Percentiles rank a stretch among this genome's conserved stretches.
Evolutionary conservation across 2,888 invertebrate genomes (phyloP).

Genomic region (Dolichomitus sp.): DNA sequence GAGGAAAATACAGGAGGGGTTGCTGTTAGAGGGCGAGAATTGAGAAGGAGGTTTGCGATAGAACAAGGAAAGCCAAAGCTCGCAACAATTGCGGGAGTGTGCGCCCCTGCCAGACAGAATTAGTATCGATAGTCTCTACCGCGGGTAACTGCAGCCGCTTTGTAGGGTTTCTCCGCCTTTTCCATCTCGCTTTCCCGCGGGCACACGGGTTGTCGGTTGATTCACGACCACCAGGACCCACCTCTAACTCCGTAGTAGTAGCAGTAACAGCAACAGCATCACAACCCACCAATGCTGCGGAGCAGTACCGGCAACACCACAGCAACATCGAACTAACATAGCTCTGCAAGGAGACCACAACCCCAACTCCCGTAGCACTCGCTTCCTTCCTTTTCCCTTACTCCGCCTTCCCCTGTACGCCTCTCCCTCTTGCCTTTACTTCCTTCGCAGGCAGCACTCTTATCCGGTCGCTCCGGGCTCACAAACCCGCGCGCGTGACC

Average conservation of each 20-base stretch:
- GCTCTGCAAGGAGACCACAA: constrained; percentile 26
- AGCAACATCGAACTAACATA: constrained; percentile 45
- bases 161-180: constrained; percentile 65
- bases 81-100: constrained; percentile 37
- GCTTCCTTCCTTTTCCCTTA: constrained; percentile 39
- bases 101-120: constrained; percentile 58
- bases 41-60: background rate
- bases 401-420: background rate
- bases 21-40: constrained; percentile 31
- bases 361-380: constrained; percentile 32
- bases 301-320: constrained; percentile 14
- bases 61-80: constrained; percentile 36
- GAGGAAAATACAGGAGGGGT: constrained; percentile 38
- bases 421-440: constrained; percentile 15
- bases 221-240: constrained; percentile 59
- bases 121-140: constrained; percentile 70
- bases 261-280: constrained; percentile 20
- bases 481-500: constrained; percentile 61
- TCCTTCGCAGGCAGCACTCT: constrained; percentile 53
- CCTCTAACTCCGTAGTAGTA: constrained; percentile 36
- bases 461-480: constrained; percentile 40
- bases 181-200: constrained; percentile 17
- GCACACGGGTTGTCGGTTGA: constrained; percentile 51
- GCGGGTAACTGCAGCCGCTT: constrained; percentile 65
- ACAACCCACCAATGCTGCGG: constrained; percentile 18